Conservation (phyloP, 2,888 invertebrate genomes). For the Trachelus iudaicus region DNA sequence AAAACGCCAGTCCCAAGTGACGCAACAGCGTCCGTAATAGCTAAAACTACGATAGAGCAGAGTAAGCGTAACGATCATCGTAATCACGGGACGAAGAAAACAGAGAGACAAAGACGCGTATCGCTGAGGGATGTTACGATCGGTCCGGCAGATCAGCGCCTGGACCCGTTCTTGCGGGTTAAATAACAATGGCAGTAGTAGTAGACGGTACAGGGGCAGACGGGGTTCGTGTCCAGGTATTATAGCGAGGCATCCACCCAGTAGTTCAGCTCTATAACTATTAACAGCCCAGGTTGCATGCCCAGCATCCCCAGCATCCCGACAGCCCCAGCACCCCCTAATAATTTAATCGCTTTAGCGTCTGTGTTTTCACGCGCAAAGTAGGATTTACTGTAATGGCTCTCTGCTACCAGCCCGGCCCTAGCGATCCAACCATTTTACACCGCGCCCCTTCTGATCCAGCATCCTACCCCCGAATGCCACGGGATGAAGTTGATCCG, state of each 20-base stretch:
- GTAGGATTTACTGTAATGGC: conserved; percentile 48
- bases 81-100: too few relatives aligned
- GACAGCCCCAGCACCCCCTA: conserved; percentile 35
- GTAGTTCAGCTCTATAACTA: conserved; percentile 44
- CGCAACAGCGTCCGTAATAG: too few relatives aligned
- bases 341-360: conserved; percentile 49
- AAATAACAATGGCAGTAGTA: conserved; percentile 1
- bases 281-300: conserved; percentile 38
- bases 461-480: too few relatives aligned
- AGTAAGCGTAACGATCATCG: too few relatives aligned
- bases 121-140: too few relatives aligned
- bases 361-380: conserved; percentile 48
- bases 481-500: too few relatives aligned
- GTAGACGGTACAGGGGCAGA: conserved; percentile 19
- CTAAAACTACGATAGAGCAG: too few relatives aligned
- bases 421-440: conserved; percentile 13
- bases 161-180: background rate
- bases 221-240: conserved; percentile 35
- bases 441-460: too few relatives aligned
- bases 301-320: conserved; percentile 23
- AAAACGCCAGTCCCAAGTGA: too few relatives aligned
- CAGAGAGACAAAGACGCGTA: too few relatives aligned
- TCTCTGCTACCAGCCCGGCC: conserved; percentile 31
- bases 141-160: too few relatives aligned
- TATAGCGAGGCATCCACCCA: conserved; percentile 34